phyloP scores from a whole-genome alignment of 2,113 vertebrate genomes.

The Mormoops blainvillei region DNA sequence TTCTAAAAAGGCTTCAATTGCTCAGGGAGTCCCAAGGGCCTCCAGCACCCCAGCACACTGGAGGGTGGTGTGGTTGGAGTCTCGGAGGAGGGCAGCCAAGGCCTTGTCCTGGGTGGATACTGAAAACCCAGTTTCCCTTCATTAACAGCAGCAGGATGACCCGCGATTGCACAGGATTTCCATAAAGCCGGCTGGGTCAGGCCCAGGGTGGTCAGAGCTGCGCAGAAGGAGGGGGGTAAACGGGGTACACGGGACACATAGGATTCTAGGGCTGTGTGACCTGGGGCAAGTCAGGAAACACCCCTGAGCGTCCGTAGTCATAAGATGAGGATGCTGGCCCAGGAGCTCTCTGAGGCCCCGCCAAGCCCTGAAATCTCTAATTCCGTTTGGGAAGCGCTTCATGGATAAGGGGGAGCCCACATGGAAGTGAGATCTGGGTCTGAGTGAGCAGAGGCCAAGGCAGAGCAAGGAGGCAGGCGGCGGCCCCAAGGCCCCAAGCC shows the following conservation, averaged over 20 bases:
- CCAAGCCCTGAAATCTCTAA: neutral
- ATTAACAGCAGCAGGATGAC: neutral
- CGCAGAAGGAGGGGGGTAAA: neutral
- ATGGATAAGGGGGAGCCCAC: neutral
- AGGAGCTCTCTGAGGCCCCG: neutral
- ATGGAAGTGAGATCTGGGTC: neutral
- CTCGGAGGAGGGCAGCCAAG: neutral
- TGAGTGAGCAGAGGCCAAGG: neutral
- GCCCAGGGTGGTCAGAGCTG: neutral
- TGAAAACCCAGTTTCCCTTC: neutral
- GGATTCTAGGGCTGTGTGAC: neutral
- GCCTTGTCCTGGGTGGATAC: no score
- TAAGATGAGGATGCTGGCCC: neutral
- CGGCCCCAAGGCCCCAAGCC: fast-evolving
- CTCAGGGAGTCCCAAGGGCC: neutral
- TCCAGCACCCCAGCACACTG: neutral
- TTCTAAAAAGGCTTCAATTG: neutral
- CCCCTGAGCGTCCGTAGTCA: neutral
- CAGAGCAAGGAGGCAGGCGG: neutral
- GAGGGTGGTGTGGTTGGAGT: neutral
- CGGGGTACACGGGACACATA: fast-evolving
- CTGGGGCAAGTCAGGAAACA: neutral
- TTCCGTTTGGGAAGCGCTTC: neutral
- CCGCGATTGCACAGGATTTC: neutral
- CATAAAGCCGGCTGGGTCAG: neutral